Evolutionary conservation across 2,797 vertebrate species (phyloP), one percentile per base, ranked within the genome.

Genomic region (Staurois parvus): DNA sequence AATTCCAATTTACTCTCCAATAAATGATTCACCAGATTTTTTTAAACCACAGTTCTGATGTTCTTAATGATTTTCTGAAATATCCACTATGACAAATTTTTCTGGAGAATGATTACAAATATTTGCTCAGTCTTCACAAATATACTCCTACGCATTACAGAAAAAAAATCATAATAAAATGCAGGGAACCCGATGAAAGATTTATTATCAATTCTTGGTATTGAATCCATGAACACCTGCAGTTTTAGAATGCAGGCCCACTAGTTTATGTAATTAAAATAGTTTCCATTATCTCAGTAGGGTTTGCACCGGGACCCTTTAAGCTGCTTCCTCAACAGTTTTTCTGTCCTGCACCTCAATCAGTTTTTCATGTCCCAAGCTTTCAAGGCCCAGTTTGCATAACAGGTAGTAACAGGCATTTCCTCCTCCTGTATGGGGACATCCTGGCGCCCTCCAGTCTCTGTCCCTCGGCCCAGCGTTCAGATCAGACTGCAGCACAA

Each of bases 391-490:
- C 90, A 95, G 92, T 97, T 97, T 98, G 96, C 97, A 97, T 98
- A 98, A 99, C 98, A 99, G 98, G 98, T 99, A 98, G 97, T 96
- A 96, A 96, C 97, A 98, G 97, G 97, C 98, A 97, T 97, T 99
- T 99, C 98, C 98, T 97, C 88, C 96, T 98, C 96, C 98, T 97
- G 97, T 95, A 93, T 94, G 97, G 96, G 98, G 98, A 99, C 97
- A 98, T 99, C 98, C 98, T 99, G 98, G 98, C 98, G 98, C 97
- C 98, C 95, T 94, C 87, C 96, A 96, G 98, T 98, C 98, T 96
- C 96, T 96, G 94, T 90, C 94, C 95, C 91, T 77, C 95, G 94
- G 89, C 92, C 94, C 95, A 94, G 88, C 92, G 89, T 93, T 94
- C 94, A 91, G 95, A 95, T 94, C 91, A 91, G 95, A 96, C 94